Evolutionary conservation across 1,140 invertebrate genomes (phyloP), one percentile per base, ranked within the genome.

Genomic region (Drosophila nigrodunni): DNA sequence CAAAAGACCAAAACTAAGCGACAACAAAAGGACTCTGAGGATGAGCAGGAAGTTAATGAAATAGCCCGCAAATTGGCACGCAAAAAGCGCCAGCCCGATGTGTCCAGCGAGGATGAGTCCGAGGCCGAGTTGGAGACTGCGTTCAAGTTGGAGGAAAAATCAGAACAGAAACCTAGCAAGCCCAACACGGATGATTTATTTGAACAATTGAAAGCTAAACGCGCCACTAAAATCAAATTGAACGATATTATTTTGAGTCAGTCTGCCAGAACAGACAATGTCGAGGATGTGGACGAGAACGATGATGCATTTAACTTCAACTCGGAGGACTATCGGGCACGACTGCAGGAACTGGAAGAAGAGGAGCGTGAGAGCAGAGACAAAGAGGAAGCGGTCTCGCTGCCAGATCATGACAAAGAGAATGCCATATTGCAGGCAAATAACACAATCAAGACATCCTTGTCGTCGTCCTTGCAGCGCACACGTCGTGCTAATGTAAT

Each of bases 401-500:
- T n/a, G 61, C 11, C 6, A 35, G 76, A 87, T 50, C 43, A 65
- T 10, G 60, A 71, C 58, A 88, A 82, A 65, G 74, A 82, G 80
- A 89, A 89, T 81, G 69, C 61, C 49, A 68, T 71, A 68, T 62
- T 61, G 72, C 50, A 55, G 52, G 64, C 67, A 54, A 71, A 77
- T 61, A 91, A 80, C 60, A 83, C 82, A 74, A 87, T 77, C 85
- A 82, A 88, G 79, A 21, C 65, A 30, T 13, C 37, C 15, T 46
- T 57, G 7, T 21, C 34, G 50, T 85, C 85, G 50, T 85, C 85
- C 59, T 59, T 71, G 70, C 74, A 86, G 62, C 91, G 91, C 74
- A 77, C 80, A 85, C 91, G 91, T 77, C 91, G 91, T 74, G 87
- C 80, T 90, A 92, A 92, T 82, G 75, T 92, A 88, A 92, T 92